Evolutionary conservation across 2,888 invertebrate species (phyloP).

Genomic region (Hypercompe scribonia): DNA sequence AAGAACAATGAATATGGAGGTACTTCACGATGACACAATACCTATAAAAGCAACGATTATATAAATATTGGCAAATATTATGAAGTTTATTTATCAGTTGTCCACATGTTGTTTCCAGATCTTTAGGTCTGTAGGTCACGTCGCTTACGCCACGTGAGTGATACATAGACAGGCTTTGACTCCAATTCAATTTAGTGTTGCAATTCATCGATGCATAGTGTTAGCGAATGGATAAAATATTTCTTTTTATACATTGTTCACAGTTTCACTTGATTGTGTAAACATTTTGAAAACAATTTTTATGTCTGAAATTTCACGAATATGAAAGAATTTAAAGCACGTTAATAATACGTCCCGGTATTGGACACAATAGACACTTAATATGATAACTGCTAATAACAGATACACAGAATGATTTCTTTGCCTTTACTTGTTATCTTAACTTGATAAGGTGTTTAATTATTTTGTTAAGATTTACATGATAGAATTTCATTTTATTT

Average conservation of each 20-base stretch:
- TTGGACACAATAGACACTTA: background rate
- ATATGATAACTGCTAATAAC: background rate
- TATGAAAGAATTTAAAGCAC: background rate
- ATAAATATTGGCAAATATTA: conserved; percentile 29
- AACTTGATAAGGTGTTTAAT: too few species aligned
- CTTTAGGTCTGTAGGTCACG: conserved; percentile 57
- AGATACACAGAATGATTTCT: background rate
- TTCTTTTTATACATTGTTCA: conserved; percentile 23
- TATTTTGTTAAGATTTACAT: too few species aligned
- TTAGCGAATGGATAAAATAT: conserved; percentile 30
- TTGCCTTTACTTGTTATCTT: background rate
- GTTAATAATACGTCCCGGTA: background rate
- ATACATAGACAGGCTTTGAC: conserved; percentile 51
- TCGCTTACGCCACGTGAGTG: conserved; percentile 50
- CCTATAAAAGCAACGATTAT: conserved; percentile 20
- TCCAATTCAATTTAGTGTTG: conserved; percentile 44
- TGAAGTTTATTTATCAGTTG: conserved; percentile 33
- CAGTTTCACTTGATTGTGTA: conserved; percentile 28
- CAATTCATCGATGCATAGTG: conserved; percentile 39
- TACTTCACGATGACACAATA: background rate
- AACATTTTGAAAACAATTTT: conserved; percentile 10
- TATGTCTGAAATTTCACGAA: background rate
- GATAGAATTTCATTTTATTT: too few species aligned
- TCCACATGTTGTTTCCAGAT: conserved; percentile 47
- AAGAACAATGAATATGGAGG: conserved; percentile 9